Percentiles rank a stretch among this genome's conserved stretches.
These are phyloP conservation scores for Nephrotoma flavescens DNA, from an alignment of 2,888 invertebrate species.

Conservation along the genomic window DNA sequence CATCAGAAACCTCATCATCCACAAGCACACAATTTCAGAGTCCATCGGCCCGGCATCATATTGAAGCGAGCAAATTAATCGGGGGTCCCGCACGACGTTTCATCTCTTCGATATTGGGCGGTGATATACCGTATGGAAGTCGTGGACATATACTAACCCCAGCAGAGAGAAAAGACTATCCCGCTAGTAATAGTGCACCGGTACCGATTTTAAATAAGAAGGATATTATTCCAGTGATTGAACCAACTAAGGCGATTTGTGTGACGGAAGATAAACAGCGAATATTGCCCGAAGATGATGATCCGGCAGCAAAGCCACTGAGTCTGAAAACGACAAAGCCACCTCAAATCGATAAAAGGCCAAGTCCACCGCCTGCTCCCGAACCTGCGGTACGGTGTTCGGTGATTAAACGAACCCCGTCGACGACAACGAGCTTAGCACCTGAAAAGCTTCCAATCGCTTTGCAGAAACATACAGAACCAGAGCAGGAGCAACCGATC, in stretches of 20 bases:
- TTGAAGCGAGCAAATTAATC: neutral
- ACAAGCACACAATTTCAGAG: neutral
- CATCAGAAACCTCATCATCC: neutral
- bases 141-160: conserved; percentile 63
- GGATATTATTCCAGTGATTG: conserved; percentile 18
- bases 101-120: conserved; percentile 66
- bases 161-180: conserved; percentile 68
- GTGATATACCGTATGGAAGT: conserved; percentile 69
- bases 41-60: neutral
- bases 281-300: conserved; percentile 37
- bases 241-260: conserved; percentile 39
- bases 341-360: conserved; percentile 30
- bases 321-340: conserved; percentile 40
- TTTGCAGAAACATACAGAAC: conserved; percentile 36
- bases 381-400: conserved; percentile 58
- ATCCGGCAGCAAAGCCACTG: conserved; percentile 33
- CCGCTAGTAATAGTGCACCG: conserved; percentile 26
- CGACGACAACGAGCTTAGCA: conserved; percentile 19
- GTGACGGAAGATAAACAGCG: conserved; percentile 36
- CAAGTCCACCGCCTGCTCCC: conserved; percentile 44
- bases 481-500: conserved; percentile 74
- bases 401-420: conserved; percentile 69
- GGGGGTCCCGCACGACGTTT: conserved; percentile 43
- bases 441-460: conserved; percentile 35
- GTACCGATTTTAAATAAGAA: neutral